A percentile compares a stretch with the other conserved stretches of the same genome.
Conservation (phyloP, 23 tunicate species). For the Clavelina lepadiformis region DNA sequence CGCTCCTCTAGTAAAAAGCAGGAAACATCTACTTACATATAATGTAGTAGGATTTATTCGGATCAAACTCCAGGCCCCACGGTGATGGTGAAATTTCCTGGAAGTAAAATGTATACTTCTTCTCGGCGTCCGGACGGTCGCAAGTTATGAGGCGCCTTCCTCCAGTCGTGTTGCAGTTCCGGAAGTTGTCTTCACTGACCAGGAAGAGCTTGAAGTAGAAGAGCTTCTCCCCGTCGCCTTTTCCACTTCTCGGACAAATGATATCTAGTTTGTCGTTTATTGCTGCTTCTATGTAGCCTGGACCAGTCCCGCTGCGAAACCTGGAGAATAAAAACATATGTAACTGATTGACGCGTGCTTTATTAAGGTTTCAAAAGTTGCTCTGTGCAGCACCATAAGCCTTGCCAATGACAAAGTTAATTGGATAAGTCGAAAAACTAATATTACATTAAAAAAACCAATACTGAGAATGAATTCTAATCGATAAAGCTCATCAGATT, state of each 20-base stretch:
- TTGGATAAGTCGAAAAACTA: no score
- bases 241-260: conserved; percentile 41
- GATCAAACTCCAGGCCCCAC: conserved; percentile 65
- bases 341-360: neutral
- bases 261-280: conserved; percentile 58
- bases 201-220: conserved; percentile 43
- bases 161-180: conserved; percentile 36
- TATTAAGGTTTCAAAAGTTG: neutral
- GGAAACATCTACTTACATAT: conserved; percentile 60
- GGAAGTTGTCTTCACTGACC: conserved; percentile 29
- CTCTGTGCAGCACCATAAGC: no score
- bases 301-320: conserved; percentile 2
- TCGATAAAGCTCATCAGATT: no score
- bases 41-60: conserved; percentile 51
- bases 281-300: conserved; percentile 10
- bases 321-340: neutral
- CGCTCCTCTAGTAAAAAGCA: no score
- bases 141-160: conserved; percentile 43
- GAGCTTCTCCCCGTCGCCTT: conserved; percentile 40
- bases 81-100: conserved; percentile 71
- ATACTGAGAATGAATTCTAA: no score
- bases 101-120: conserved; percentile 72
- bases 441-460: no score
- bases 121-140: conserved; percentile 43
- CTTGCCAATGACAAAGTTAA: no score